Conservation (phyloP, 2,888 invertebrate genomes). For the Harpagoxenus sublaevis region DNA sequence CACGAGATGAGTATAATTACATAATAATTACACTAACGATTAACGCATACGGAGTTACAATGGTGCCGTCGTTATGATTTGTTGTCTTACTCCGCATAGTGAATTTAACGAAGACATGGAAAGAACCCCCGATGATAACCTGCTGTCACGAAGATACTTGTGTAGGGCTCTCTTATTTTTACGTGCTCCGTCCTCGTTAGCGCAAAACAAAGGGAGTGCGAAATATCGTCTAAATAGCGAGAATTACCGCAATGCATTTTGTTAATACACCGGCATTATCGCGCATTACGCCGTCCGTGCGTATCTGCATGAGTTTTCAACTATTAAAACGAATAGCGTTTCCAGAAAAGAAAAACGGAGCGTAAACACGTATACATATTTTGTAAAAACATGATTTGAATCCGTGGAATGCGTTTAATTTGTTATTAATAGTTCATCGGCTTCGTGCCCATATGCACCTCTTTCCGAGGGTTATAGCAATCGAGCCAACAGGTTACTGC, state of each 20-base stretch:
- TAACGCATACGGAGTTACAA: constrained; percentile 5
- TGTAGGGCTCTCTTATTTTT: constrained; percentile 3
- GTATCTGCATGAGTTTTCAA: constrained; percentile 21
- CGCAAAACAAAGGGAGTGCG: constrained; percentile 37
- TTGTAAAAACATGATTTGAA: not conserved
- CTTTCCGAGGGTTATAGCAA: constrained; percentile 1
- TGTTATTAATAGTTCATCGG: not conserved
- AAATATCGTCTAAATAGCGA: constrained; percentile 36
- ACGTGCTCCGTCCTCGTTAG: not conserved
- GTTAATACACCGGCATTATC: constrained; percentile 45
- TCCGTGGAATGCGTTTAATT: not conserved
- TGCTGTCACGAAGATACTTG: not conserved
- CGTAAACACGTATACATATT: not conserved
- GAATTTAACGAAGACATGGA: not conserved
- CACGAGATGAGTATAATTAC: constrained; percentile 32
- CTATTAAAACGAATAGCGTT: constrained; percentile 16
- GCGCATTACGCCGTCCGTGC: constrained; percentile 26
- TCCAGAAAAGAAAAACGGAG: not conserved
- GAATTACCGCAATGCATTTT: constrained; percentile 44
- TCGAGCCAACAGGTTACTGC: constrained; percentile 20
- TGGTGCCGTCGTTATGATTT: constrained; percentile 6
- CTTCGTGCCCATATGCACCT: not conserved
- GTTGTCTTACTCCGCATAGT: not conserved
- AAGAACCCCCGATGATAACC: not conserved
- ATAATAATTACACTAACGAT: constrained; percentile 40